These are phyloP conservation scores for Venustaconcha ellipsiformis DNA, from an alignment of 1,140 invertebrate genomes.

Conservation along the genomic window DNA sequence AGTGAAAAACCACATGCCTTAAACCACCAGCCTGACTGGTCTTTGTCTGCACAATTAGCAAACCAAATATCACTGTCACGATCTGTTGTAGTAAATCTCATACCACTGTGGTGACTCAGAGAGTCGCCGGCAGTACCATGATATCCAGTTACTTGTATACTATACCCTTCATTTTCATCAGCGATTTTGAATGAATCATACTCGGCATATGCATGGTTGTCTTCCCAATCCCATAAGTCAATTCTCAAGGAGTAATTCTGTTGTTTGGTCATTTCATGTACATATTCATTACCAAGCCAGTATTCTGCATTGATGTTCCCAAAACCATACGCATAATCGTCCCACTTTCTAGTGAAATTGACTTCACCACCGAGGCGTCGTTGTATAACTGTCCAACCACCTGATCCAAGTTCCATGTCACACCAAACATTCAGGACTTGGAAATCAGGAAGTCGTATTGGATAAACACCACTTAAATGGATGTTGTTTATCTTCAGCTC, in stretches of 20 bases:
- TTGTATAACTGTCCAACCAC: conserved; percentile 89
- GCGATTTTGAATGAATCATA: conserved; percentile 45
- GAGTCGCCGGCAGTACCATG: conserved; percentile 84
- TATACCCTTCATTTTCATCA: conserved; percentile 82
- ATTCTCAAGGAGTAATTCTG: conserved; percentile 88
- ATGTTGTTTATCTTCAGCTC: conserved; percentile 53
- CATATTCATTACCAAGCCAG: conserved; percentile 71
- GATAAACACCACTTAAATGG: conserved; percentile 73
- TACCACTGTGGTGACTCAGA: conserved; percentile 73
- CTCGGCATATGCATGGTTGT: conserved; percentile 75
- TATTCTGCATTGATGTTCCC: conserved; percentile 84
- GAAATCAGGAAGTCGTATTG: conserved; percentile 78
- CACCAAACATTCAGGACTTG: conserved; percentile 82
- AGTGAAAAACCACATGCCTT: conserved; percentile 76
- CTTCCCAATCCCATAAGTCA: conserved; percentile 94
- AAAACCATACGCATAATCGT: conserved; percentile 95
- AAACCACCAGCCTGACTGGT: conserved; percentile 76
- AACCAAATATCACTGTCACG: conserved; percentile 73
- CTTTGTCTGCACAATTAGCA: conserved; percentile 76
- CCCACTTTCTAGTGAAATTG: conserved; percentile 93
- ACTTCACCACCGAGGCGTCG: conserved; percentile 80
- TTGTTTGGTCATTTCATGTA: conserved; percentile 65
- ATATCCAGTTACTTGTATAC: conserved; percentile 90
- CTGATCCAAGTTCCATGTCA: conserved; percentile 80
- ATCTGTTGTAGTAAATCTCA: conserved; percentile 75